phyloP scores from a whole-genome alignment of 2,888 invertebrate genomes.

The Phortica okadai region DNA sequence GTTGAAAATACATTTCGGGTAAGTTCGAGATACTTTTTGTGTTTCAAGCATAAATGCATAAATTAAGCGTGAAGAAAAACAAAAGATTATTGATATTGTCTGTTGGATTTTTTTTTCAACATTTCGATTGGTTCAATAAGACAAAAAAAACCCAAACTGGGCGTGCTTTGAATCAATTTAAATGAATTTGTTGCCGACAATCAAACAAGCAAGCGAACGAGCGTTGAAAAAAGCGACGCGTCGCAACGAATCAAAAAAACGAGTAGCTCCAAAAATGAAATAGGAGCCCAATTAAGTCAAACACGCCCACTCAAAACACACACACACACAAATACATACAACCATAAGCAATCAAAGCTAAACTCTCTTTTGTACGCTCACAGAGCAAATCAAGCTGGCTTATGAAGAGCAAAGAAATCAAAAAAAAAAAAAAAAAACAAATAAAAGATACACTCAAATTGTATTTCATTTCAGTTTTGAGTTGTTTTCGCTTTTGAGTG shows the following conservation, averaged over 20 bases:
- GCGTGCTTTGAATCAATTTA: slow-evolving; percentile 67
- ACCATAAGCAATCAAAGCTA: slow-evolving; percentile 28
- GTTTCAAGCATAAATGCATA: background rate
- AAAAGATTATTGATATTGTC: slow-evolving; percentile 27
- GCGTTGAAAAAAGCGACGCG: slow-evolving; percentile 19
- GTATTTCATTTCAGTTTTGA: slow-evolving; percentile 41
- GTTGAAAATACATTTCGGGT: slow-evolving; percentile 68
- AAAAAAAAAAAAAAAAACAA: background rate
- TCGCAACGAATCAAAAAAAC: slow-evolving; percentile 36
- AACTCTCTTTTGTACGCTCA: background rate
- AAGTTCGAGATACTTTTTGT: slow-evolving; percentile 47
- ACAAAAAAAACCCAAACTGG: slow-evolving; percentile 46
- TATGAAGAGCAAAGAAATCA: background rate
- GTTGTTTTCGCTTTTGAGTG: slow-evolving; percentile 38
- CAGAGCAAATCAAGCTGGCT: slow-evolving; percentile 19
- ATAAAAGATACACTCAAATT: slow-evolving; percentile 24
- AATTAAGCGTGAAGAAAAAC: background rate
- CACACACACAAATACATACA: slow-evolving; percentile 56
- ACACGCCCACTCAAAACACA: slow-evolving; percentile 57
- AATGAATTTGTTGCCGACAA: slow-evolving; percentile 66
- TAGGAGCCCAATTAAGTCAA: slow-evolving; percentile 49
- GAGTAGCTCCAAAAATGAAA: slow-evolving; percentile 40
- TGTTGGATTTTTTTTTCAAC: slow-evolving; percentile 33
- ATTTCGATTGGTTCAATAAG: slow-evolving; percentile 47
- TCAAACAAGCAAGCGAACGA: slow-evolving; percentile 45